Base-by-base conservation (phyloP, 2,888 invertebrate species). In the Margaritifera margaritifera region DNA sequence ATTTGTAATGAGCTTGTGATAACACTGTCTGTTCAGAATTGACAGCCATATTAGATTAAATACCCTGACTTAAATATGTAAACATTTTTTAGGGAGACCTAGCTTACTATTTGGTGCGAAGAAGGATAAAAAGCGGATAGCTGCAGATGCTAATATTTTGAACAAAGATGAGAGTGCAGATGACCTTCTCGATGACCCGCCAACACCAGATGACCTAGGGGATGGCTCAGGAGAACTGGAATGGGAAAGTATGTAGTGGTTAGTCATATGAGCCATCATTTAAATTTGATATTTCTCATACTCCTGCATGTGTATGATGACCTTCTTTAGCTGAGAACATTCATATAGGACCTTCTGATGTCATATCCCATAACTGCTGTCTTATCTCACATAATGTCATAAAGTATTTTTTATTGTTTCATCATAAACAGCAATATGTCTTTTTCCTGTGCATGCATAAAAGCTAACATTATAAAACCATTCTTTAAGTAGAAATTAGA, bases 221-320 rank as follows among this genome's bases (percentile, higher is more conserved):
- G 77, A 79, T 25, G 74, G 69, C 53, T 78, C 74, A 18, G 83
- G 79, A 19, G 85, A 85, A 62, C 67, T 85, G 50, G 85, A 84
- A 59, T 85, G 83, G 85, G 85, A 86, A 77, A 82, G 86, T 86
- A 75, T 27, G 42, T 62, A 1, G 42, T 62, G 22, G 27, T 27
- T 27, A 55, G 24, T 25, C 22, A n/a, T 20, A n/a, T 20, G 11
- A 18, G 11, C 5, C 50, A 8, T 59, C 27, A 18, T 25, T 25
- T 59, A 25, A 59, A 59, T 59, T 25, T 59, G 22, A 24, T 59
- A 18, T 11, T 25, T 59, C 19, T 27, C 11, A 22, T 59, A 24
- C 52, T 20, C 25, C 24, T 31, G 3, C 31, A 25, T 31, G 19
- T 4, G 22, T 58, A 0, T 64, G 57, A 27, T 42, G 15, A 42